Evolutionary conservation across 1,140 invertebrate genomes (phyloP).

Genomic region (Archegozetes longisetosus): DNA sequence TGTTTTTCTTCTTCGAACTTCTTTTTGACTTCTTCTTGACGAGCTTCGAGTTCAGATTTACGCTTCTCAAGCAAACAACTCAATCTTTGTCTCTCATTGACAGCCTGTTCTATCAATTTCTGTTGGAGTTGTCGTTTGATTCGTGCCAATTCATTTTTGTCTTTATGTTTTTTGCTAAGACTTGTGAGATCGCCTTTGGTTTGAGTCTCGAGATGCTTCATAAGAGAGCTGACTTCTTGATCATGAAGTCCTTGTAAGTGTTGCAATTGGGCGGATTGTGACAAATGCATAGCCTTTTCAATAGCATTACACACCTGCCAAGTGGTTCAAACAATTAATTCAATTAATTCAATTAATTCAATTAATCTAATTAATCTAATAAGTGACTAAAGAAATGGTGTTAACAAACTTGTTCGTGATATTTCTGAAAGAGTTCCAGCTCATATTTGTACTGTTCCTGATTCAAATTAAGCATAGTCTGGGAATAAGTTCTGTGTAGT

Average conservation of each 20-base stretch:
- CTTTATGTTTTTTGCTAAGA: slow-evolving; percentile 56
- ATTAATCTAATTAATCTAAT: too few relatives aligned
- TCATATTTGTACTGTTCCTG: slow-evolving; percentile 55
- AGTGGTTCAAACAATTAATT: too few relatives aligned
- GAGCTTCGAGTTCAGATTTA: slow-evolving; percentile 17
- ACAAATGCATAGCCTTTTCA: slow-evolving; percentile 57
- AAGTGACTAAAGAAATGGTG: too few relatives aligned
- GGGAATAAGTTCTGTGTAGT: slow-evolving; percentile 42
- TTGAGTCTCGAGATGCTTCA: slow-evolving; percentile 59
- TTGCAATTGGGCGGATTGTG: slow-evolving; percentile 62
- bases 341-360: too few relatives aligned
- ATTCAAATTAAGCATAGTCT: slow-evolving; percentile 44
- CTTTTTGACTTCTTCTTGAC: slow-evolving; percentile 17
- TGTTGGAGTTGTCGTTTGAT: slow-evolving; percentile 32
- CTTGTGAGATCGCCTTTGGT: slow-evolving; percentile 70
- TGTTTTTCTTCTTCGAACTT: slow-evolving; percentile 21
- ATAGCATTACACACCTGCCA: slow-evolving; percentile 41
- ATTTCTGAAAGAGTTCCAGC: slow-evolving; percentile 60
- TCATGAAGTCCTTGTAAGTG: slow-evolving; percentile 30
- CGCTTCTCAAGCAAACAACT: slow-evolving; percentile 18
- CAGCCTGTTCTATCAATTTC: slow-evolving; percentile 31
- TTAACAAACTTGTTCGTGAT: slow-evolving; percentile 46
- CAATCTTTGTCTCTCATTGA: slow-evolving; percentile 28
- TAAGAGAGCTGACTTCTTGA: slow-evolving; percentile 47
- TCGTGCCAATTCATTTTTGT: slow-evolving; percentile 70